These are phyloP conservation scores for Empidonax alnorum DNA, from an alignment of 2,113 vertebrate genomes.

Conservation along the genomic window DNA sequence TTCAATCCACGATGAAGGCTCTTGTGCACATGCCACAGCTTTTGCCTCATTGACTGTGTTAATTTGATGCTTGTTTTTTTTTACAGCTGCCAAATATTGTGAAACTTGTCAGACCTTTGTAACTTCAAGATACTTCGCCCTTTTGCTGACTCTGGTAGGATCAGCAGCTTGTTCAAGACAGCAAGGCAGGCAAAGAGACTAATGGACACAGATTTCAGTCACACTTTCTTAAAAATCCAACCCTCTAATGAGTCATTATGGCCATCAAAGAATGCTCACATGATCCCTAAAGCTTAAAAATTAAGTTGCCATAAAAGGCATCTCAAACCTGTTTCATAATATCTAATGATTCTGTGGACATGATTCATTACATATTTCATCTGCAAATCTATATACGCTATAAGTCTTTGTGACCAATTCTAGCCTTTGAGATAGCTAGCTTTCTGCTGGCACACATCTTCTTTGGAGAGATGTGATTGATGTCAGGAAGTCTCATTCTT, in stretches of 20 bases:
- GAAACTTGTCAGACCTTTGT: neutral
- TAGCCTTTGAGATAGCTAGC: neutral
- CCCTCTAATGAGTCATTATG: neutral
- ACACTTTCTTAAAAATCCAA: neutral
- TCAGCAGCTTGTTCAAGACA: neutral
- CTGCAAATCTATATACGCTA: neutral
- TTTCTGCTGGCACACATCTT: neutral
- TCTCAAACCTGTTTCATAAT: neutral
- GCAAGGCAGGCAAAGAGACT: neutral
- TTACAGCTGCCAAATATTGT: neutral
- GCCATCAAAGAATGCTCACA: neutral
- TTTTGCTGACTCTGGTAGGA: neutral
- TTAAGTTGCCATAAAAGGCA: neutral
- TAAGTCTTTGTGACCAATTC: neutral
- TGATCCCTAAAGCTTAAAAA: neutral
- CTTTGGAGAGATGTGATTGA: neutral
- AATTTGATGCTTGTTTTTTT: neutral
- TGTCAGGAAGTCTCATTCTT: neutral
- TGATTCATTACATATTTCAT: neutral
- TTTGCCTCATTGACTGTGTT: neutral
- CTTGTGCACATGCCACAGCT: neutral
- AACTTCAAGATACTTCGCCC: neutral
- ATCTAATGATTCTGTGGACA: neutral
- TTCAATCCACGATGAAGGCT: neutral
- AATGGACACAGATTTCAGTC: neutral